Percentiles rank a stretch among this genome's conserved stretches.
Evolutionary conservation across 2,888 invertebrate genomes (phyloP).

Genomic region (Desoria tigrina): DNA sequence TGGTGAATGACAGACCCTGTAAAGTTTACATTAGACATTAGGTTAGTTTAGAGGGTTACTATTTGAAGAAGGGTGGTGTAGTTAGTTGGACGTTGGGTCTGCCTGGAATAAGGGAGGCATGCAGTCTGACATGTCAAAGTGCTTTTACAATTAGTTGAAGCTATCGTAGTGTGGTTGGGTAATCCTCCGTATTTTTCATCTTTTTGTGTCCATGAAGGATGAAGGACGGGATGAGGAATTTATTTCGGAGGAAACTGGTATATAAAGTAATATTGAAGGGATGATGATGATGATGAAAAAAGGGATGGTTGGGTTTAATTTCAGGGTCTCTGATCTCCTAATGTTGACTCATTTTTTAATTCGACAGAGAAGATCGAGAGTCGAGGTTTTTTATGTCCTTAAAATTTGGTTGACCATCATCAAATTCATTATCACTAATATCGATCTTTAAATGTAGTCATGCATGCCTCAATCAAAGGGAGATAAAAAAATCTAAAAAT

Average conservation of each 20-base stretch:
- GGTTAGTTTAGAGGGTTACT: not conserved
- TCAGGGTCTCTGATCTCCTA: no score
- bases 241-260: no score
- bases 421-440: slow-evolving; percentile 1
- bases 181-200: not conserved
- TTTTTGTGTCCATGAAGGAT: not conserved
- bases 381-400: not conserved
- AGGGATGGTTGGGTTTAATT: no score
- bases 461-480: slow-evolving; percentile 1
- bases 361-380: no score
- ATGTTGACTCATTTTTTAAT: no score
- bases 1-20: not conserved
- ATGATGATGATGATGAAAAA: no score
- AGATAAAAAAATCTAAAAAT: not conserved
- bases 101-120: slow-evolving; percentile 44
- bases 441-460: slow-evolving; percentile 2
- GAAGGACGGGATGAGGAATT: no score
- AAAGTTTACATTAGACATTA: slow-evolving; percentile 8
- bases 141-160: slow-evolving; percentile 15
- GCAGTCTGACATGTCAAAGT: slow-evolving; percentile 46
- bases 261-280: no score
- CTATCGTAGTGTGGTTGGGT: slow-evolving; percentile 1
- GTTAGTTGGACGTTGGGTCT: no score
- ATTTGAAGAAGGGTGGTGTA: slow-evolving; percentile 13
- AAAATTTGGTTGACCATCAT: slow-evolving; percentile 7